Base-by-base conservation (phyloP, 1,140 invertebrate genomes). In the Hypsibius dujardini region DNA sequence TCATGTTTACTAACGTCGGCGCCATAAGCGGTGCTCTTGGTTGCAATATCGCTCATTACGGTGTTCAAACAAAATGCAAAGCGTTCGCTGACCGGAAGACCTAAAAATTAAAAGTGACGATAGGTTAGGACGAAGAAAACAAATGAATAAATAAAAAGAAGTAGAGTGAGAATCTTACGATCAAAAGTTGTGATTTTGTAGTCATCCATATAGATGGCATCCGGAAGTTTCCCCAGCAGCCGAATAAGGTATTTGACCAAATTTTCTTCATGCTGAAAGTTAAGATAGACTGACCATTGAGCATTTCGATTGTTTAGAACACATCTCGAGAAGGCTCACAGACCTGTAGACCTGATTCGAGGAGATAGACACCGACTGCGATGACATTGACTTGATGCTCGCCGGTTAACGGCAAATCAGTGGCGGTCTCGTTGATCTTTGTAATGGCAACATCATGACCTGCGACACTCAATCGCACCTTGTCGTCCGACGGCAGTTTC, bases 21-120 rank as follows among this genome's bases (percentile, higher is more conserved):
- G 72, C 76, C 75, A n/a, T 74, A 71, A 45, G 76, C 72, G 56
- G 74, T 72, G 71, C 79, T 76, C 47, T 75, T 73, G 15, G 76
- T 84, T 0, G 90, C 89, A 14, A 95, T 85, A 77, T 96, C 92
- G 73, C 87, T 89, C 0, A 96, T 82, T 15, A 96, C 79, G 1
- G 92, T 95, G 76, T 93, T 95, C 2, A 96, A 79, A 74, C 89
- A 92, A 77, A 97, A 97, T 75, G 88, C 90, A 78, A 96, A 94
- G 75, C 90, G 86, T 79, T 97, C 93, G 1, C 90, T 83, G 69
- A 89, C 86, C 1, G 93, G 92, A 73, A 95, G 87, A 75, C 87
- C 89, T 92, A 77, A 50, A 84, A 83, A 76, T 71, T 76, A 74
- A 72, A 46, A 14, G 47, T 56, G 45, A 74, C 67, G 50, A 67